Percentiles rank a stretch among this genome's conserved stretches.
phyloP scores from a whole-genome alignment of 2,888 invertebrate species.

The Eupithecia inturbata region DNA sequence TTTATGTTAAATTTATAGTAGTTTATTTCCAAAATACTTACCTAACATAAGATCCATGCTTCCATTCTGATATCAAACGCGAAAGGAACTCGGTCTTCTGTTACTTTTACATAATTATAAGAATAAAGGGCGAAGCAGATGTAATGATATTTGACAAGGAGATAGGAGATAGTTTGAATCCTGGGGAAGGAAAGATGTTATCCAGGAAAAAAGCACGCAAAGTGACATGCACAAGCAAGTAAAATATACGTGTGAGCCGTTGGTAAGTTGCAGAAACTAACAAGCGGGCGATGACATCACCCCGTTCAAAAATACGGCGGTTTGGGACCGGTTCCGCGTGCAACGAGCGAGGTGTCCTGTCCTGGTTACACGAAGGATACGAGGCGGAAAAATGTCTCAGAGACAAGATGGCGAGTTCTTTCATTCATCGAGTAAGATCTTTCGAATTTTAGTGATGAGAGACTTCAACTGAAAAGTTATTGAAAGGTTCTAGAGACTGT shows the following conservation, averaged over 20 bases:
- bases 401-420: neutral
- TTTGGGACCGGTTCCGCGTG: constrained; percentile 48
- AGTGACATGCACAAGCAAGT: neutral
- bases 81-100: too few species aligned
- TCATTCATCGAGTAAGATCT: neutral
- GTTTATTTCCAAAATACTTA: neutral
- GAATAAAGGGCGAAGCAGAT: too few species aligned
- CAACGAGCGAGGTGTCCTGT: constrained; percentile 35
- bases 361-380: constrained; percentile 33
- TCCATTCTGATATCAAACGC: too few species aligned
- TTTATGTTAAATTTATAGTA: neutral
- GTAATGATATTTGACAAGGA: too few species aligned
- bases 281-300: constrained; percentile 47
- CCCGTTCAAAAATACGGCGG: constrained; percentile 41
- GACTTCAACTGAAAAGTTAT: neutral
- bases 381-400: neutral
- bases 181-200: too few species aligned
- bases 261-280: constrained; percentile 24
- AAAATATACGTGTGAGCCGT: constrained; percentile 2
- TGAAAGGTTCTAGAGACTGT: neutral
- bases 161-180: too few species aligned
- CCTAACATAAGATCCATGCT: too few species aligned
- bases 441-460: neutral
- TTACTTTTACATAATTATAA: too few species aligned
- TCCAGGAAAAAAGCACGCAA: neutral